Evolutionary conservation across 1,140 invertebrate genomes (phyloP), one percentile per base, ranked within the genome.

Genomic region (Platyscapa corneri): DNA sequence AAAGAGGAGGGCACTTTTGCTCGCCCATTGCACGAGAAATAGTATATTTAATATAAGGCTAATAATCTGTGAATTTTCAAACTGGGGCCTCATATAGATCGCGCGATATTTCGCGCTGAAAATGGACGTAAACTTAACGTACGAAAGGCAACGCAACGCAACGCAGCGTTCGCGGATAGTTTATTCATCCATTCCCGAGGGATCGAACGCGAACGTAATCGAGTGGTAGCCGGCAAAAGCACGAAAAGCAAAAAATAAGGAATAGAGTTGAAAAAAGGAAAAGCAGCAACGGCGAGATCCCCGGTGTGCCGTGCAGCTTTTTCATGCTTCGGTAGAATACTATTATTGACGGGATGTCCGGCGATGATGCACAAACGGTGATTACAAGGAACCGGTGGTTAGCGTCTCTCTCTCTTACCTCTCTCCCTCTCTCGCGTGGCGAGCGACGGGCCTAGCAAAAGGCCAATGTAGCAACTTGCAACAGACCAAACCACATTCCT

Each of bases 381-480:
- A 90, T 90, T 90, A 89, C 88, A 78, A 53, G n/a, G 82, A 86
- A 65, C 83, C 85, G 82, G 87, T 86, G 89, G 86, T 86, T 85
- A 65, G 32, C 5, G 56, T 39, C 75, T 30, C 75, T 46, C 8
- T 46, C n/a, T 18, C 12, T 7, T n/a, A 12, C 12, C 32, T 56
- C 56, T 60, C 27, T 27, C 56, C 6, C 3, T 27, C 56, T 23
- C 14, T 3, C 20, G 27, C 56, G 1, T 60, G 5, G 56, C 10
- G 23, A 3, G 14, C 23, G 56, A 23, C 23, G 34, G n/a, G 72
- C 34, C 18, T 6, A 39, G 67, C n/a, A 74, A 56, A 77, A 77
- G n/a, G 14, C 30, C n/a, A 32, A 32, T 20, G 20, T 27, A 27
- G 23, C 46, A 27, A n/a, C 80, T 32, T 3, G 14, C 16, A 27